Evolutionary conservation across 2,113 vertebrate genomes (phyloP), one percentile per base, ranked within the genome.

Genomic region (Psettodes erumei): DNA sequence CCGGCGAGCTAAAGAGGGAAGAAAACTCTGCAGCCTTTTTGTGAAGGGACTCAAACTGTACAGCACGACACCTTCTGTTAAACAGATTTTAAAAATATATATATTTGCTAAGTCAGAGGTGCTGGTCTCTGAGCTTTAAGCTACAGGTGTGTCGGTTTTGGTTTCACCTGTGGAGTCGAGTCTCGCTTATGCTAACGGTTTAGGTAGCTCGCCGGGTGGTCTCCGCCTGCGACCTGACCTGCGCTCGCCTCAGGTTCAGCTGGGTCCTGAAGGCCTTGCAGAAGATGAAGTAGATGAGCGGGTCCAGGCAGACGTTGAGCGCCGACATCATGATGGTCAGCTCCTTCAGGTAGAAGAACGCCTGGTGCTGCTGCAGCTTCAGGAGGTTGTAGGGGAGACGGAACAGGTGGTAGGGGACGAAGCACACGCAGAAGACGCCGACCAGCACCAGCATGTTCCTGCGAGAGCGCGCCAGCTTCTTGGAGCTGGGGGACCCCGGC

Each of bases 241-340:
- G 12, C 0, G 0, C 1, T 15, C 30, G 38, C 47, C 4, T 38
- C 38, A 71, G 5, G 8, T 38, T 47, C 62, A 93, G 60, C 79
- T 83, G 86, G 0, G 85, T 18, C 28, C 92, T 66, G 74, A 93
- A 94, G 21, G 79, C 83, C 67, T 90, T 90, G 63, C 88, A 94
- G 88, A 93, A 93, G 48, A 93, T 75, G 81, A 94, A 93, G 55
- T 94, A 94, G 81, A 94, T 90, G 64, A 94, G 74, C 0, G 93
- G 93, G 73, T 94, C 93, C 75, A 94, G 75, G 73, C 93, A 94
- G n/a, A 93, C 76, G 10, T 93, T 94, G 23, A 93, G 75, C 1
- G 77, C 71, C 0, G 93, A 93, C 78, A 93, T 32, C 13, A 93
- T 33, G 2, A 93, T 28, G 4, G 56, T 79, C 21, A 86, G 2